Evolutionary conservation across 2,797 vertebrate species (phyloP).

Genomic region (Spheniscus humboldti): DNA sequence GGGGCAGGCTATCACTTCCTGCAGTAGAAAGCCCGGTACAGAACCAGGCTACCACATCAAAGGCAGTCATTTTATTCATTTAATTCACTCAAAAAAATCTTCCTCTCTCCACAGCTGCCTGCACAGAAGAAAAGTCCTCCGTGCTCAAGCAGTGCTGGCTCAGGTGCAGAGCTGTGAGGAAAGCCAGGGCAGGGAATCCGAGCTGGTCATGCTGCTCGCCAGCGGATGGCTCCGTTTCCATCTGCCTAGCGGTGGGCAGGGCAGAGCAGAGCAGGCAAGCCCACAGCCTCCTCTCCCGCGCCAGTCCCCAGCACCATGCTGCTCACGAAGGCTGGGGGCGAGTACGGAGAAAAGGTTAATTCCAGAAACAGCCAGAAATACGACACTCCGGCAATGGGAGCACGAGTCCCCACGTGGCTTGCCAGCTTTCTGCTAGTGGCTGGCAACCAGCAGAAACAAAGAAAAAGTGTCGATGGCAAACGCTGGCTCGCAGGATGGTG

Average conservation of each 20-base stretch:
- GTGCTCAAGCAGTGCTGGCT: background rate
- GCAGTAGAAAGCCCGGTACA: background rate
- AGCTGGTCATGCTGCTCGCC: fast-evolving
- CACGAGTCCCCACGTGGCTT: fast-evolving
- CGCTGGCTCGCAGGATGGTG: background rate
- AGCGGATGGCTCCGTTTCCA: background rate
- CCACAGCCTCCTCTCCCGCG: fast-evolving
- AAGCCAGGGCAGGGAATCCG: background rate
- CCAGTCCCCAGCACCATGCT: background rate
- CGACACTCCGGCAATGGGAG: fast-evolving
- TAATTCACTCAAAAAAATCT: background rate
- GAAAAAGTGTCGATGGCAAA: background rate
- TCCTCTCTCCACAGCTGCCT: background rate
- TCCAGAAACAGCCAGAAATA: background rate
- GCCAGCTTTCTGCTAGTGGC: background rate
- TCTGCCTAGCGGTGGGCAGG: background rate
- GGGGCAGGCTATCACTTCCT: background rate
- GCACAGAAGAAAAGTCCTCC: background rate
- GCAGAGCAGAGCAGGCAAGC: background rate
- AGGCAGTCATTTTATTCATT: background rate
- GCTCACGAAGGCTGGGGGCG: background rate
- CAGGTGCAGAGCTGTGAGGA: background rate
- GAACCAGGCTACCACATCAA: background rate
- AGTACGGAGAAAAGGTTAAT: background rate
- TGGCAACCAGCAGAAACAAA: background rate